Conservation (phyloP, 2,797 vertebrate species). For the Alfaro cultratus region DNA sequence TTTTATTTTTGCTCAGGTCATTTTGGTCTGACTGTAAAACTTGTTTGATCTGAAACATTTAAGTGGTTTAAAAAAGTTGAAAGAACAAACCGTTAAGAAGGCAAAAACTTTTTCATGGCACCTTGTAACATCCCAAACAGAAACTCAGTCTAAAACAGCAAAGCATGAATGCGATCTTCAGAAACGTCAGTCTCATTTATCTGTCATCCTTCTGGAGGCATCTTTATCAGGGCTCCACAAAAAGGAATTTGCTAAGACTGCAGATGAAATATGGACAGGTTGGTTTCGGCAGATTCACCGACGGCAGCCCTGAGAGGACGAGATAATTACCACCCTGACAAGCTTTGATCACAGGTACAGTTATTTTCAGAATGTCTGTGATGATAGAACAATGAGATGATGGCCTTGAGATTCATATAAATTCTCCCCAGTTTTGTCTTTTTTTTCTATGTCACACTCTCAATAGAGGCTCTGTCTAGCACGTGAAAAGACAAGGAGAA, state of each 20-base stretch:
- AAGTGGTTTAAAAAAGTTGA: neutral
- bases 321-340: slow-evolving; percentile 77
- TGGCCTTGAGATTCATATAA: slow-evolving; percentile 42
- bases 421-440: slow-evolving; percentile 42
- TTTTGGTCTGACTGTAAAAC: neutral
- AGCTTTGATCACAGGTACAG: slow-evolving; percentile 79
- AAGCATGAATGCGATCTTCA: slow-evolving; percentile 60
- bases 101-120: neutral
- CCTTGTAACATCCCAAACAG: slow-evolving; percentile 20
- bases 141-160: slow-evolving; percentile 18
- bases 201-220: slow-evolving; percentile 62
- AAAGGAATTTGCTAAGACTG: slow-evolving; percentile 63
- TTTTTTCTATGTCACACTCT: slow-evolving; percentile 11
- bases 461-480: slow-evolving; percentile 54
- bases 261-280: slow-evolving; percentile 65
- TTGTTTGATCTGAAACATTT: neutral
- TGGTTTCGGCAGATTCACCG: slow-evolving; percentile 67
- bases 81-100: neutral
- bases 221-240: slow-evolving; percentile 62
- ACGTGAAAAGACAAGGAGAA: slow-evolving; percentile 26
- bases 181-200: slow-evolving; percentile 65
- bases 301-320: slow-evolving; percentile 61
- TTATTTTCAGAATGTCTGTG: slow-evolving; percentile 69
- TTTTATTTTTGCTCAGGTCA: neutral
- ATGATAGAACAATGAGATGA: slow-evolving; percentile 71